phyloP scores from a whole-genome alignment of 2,113 vertebrate genomes.

The Egretta garzetta region DNA sequence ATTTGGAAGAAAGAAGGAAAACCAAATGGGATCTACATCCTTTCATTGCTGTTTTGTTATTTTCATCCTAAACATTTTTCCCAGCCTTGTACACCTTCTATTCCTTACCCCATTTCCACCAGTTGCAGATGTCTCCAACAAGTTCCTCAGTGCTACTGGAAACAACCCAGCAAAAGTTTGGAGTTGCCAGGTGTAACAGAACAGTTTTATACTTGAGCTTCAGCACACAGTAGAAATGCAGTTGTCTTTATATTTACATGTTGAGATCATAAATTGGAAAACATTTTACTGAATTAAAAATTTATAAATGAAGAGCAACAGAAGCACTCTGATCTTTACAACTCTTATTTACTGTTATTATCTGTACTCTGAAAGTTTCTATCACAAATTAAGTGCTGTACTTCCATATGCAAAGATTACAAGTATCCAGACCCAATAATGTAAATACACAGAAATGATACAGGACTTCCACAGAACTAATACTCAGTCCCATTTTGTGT shows the following conservation, averaged over 20 bases:
- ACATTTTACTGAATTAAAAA: not conserved
- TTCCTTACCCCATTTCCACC: not conserved
- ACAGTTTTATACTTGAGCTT: not conserved
- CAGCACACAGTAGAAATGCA: not conserved
- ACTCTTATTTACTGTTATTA: not conserved
- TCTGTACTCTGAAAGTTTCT: not conserved
- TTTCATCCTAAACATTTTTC: not conserved
- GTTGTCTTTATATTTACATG: not conserved
- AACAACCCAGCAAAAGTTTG: not conserved
- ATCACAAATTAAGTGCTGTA: not conserved
- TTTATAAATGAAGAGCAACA: not conserved
- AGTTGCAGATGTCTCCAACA: not conserved
- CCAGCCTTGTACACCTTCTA: not conserved
- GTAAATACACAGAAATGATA: not conserved
- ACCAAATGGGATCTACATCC: not conserved
- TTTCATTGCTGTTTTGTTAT: not conserved
- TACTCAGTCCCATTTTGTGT: not conserved
- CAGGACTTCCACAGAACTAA: not conserved
- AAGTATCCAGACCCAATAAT: not conserved
- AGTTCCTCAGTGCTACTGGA: not conserved
- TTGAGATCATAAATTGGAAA: not conserved
- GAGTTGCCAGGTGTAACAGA: not conserved
- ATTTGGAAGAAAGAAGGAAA: not conserved
- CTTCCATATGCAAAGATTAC: not conserved
- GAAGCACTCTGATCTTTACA: not conserved